Evolutionary conservation across 2,888 invertebrate genomes (phyloP).

Genomic region (Hirtodrosophila histrioides): DNA sequence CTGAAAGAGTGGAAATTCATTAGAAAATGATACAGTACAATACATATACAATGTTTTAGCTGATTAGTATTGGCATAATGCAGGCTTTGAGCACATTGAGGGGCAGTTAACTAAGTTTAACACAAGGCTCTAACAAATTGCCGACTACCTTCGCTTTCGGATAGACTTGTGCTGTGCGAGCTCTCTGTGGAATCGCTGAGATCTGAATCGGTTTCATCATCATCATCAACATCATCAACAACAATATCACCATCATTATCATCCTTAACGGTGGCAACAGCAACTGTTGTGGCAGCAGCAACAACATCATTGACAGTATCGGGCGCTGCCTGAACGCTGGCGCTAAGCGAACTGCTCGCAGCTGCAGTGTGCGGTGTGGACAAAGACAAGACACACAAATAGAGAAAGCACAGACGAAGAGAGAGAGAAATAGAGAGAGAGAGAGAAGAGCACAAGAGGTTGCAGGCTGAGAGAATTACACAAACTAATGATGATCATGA

Average conservation of each 20-base stretch:
- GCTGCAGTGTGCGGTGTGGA: constrained; percentile 73
- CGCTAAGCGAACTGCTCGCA: constrained; percentile 62
- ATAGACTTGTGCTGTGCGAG: constrained; percentile 84
- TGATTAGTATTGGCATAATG: constrained; percentile 53
- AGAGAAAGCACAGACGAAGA: constrained; percentile 52
- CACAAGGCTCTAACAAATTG: constrained; percentile 39
- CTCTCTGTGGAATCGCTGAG: constrained; percentile 84
- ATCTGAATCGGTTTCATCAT: constrained; percentile 86
- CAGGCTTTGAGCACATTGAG: constrained; percentile 38
- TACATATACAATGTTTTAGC: not conserved
- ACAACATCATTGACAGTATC: constrained; percentile 28
- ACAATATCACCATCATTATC: constrained; percentile 39
- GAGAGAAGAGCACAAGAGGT: constrained; percentile 16
- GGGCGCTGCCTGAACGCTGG: constrained; percentile 13
- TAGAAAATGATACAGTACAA: not conserved
- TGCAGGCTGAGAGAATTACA: constrained; percentile 43
- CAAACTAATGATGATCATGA: constrained; percentile 37
- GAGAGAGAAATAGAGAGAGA: constrained; percentile 25
- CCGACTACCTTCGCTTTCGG: constrained; percentile 77
- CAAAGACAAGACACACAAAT: constrained; percentile 73
- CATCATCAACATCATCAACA: constrained; percentile 44
- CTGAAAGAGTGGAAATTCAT: constrained; percentile 42
- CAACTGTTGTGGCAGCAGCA: constrained; percentile 16
- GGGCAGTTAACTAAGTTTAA: constrained; percentile 26
- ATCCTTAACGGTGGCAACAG: constrained; percentile 20